Conservation (phyloP, 2,113 vertebrate genomes). For the Neolamprologus sp. region DNA sequence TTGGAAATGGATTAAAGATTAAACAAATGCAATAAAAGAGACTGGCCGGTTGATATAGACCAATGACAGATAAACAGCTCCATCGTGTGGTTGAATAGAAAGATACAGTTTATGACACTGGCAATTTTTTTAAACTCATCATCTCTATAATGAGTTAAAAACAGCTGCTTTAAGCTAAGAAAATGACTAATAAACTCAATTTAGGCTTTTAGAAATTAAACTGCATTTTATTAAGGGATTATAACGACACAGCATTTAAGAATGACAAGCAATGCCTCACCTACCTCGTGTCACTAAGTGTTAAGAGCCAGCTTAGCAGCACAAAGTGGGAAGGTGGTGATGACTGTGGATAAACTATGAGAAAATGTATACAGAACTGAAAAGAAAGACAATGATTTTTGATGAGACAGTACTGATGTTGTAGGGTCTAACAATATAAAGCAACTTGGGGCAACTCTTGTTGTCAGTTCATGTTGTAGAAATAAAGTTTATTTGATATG, state of each 20-base stretch:
- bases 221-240: neutral
- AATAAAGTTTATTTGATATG: neutral
- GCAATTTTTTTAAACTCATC: neutral
- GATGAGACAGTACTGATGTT: neutral
- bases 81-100: neutral
- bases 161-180: neutral
- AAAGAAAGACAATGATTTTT: neutral
- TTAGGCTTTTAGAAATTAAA: neutral
- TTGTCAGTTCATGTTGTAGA: neutral
- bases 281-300: neutral
- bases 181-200: neutral
- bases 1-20: neutral
- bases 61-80: neutral
- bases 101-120: neutral
- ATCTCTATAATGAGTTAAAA: neutral
- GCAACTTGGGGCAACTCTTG: neutral
- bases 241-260: neutral
- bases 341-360: neutral
- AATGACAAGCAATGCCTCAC: neutral
- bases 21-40: neutral
- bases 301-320: neutral
- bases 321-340: neutral
- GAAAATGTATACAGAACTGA: neutral
- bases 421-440: neutral
- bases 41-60: neutral